These are phyloP conservation scores for Chouioia cunea DNA, from an alignment of 2,888 invertebrate genomes.

Conservation along the genomic window DNA sequence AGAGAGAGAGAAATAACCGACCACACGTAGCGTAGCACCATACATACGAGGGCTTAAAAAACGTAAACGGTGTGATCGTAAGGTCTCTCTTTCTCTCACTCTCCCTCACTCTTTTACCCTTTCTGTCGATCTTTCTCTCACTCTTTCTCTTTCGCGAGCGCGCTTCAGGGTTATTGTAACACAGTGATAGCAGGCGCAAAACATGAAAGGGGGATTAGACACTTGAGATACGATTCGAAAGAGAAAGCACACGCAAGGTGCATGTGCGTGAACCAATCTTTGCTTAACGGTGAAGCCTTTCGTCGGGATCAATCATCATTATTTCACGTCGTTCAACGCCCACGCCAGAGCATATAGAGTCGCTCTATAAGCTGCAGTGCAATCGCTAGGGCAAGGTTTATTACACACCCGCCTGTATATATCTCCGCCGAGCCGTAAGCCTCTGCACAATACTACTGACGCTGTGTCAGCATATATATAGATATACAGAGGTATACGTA, in stretches of 20 bases:
- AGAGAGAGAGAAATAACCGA: no score
- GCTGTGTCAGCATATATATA: no score
- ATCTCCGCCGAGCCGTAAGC: conserved; percentile 18
- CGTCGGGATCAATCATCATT: conserved; percentile 60
- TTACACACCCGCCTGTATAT: conserved; percentile 31
- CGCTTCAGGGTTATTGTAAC: conserved; percentile 14
- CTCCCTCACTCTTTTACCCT: background rate
- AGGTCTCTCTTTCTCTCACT: conserved; percentile 1
- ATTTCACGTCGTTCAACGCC: conserved; percentile 58
- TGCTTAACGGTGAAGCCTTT: conserved; percentile 58
- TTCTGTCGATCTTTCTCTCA: no score
- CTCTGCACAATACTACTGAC: background rate
- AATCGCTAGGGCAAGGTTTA: conserved; percentile 41
- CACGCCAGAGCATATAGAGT: conserved; percentile 47
- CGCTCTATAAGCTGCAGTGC: background rate
- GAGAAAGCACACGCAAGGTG: conserved; percentile 22
- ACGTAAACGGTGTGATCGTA: conserved; percentile 10
- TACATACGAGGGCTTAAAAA: background rate
- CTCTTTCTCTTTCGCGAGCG: no score
- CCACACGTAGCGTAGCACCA: no score
- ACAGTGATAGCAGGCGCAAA: background rate
- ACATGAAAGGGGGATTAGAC: conserved; percentile 13
- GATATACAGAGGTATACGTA: no score
- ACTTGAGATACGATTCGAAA: conserved; percentile 33
- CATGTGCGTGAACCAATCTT: conserved; percentile 56